Conservation (phyloP, 2,888 invertebrate genomes). For the Glaucopsyche alexis region DNA sequence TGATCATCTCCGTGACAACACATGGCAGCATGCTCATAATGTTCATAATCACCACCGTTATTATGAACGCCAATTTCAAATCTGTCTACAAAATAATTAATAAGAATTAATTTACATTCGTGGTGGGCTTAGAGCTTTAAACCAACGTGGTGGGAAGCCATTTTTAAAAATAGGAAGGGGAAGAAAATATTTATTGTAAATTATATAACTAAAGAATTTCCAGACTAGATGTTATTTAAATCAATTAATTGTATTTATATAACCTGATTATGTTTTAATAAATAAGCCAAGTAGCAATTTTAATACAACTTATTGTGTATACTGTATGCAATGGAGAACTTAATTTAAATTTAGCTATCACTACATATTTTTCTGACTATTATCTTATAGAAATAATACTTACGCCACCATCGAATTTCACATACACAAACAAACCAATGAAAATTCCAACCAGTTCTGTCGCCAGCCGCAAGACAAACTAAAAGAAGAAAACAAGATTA, state of each 20-base stretch:
- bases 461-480: slow-evolving; percentile 13
- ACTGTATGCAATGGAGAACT: neutral
- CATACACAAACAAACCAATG: neutral
- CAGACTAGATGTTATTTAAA: too few relatives aligned
- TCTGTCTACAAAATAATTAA: neutral
- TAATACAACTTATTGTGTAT: too few relatives aligned
- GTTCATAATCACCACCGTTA: neutral
- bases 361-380: neutral
- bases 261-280: too few relatives aligned
- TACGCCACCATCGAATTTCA: neutral
- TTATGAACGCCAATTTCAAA: neutral
- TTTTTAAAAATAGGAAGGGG: neutral
- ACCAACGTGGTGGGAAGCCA: too few relatives aligned
- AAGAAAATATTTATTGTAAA: neutral
- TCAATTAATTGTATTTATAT: too few relatives aligned
- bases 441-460: slow-evolving; percentile 11
- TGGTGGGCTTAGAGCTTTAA: too few relatives aligned
- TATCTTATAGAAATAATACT: neutral
- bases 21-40: neutral
- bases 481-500: neutral
- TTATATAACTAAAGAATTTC: too few relatives aligned
- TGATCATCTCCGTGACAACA: neutral
- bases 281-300: too few relatives aligned
- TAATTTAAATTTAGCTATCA: neutral
- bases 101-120: too few relatives aligned